Evolutionary conservation across 2,797 vertebrate species (phyloP).

Genomic region (Lacerta viridis): DNA sequence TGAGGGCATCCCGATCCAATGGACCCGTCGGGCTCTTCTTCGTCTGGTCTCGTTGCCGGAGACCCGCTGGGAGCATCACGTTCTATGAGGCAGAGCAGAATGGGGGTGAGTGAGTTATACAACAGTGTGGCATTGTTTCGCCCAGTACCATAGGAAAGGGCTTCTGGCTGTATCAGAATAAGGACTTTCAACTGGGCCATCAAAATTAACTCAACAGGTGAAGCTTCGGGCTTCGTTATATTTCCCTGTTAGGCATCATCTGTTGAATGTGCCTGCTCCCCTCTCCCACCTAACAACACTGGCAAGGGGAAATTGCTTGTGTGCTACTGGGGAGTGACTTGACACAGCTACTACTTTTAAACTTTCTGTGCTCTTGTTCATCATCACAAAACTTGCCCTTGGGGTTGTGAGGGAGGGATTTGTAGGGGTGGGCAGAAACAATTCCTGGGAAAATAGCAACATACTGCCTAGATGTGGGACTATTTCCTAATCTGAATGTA

Average conservation of each 20-base stretch:
- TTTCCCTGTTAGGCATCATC: neutral
- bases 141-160: too few relatives aligned
- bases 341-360: too few relatives aligned
- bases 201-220: neutral
- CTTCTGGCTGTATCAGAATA: too few relatives aligned
- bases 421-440: neutral
- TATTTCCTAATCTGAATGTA: neutral
- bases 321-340: too few relatives aligned
- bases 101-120: accelerated
- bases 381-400: too few relatives aligned
- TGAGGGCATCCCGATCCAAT: constrained; percentile 88
- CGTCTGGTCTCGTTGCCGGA: constrained; percentile 93
- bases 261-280: neutral
- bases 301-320: too few relatives aligned
- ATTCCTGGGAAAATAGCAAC: neutral
- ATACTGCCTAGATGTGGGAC: neutral
- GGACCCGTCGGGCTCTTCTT: constrained; percentile 92
- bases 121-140: neutral
- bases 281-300: too few relatives aligned
- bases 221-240: neutral
- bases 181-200: too few relatives aligned
- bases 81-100: constrained; percentile 83
- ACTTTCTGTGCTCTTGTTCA: too few relatives aligned
- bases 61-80: constrained; percentile 92
- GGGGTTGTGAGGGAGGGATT: too few relatives aligned